Percentiles rank a stretch among this genome's conserved stretches.
Evolutionary conservation across 2,888 invertebrate genomes (phyloP).

Genomic region (Ischnus inquisitorius): DNA sequence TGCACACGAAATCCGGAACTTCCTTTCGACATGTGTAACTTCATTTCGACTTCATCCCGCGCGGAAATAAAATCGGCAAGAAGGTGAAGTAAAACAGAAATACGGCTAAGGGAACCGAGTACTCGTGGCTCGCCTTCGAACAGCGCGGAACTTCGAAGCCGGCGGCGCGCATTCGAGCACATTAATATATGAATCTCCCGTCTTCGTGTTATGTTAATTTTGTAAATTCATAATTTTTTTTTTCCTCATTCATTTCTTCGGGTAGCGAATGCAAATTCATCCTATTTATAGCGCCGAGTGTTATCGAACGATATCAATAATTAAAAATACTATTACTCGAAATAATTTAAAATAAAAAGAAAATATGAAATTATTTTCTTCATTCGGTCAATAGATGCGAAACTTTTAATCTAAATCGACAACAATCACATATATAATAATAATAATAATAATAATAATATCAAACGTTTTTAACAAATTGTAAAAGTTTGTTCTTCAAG

Average conservation of each 20-base stretch:
- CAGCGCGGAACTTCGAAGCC: background rate
- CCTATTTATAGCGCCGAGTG: background rate
- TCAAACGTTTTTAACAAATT: too few species aligned
- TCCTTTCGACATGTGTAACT: background rate
- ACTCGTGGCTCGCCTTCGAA: background rate
- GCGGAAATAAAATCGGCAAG: background rate
- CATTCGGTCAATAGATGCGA: too few species aligned
- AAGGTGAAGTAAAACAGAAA: background rate
- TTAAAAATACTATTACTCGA: too few species aligned
- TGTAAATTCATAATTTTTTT: background rate
- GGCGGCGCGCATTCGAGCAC: background rate
- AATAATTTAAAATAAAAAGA: background rate
- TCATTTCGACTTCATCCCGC: background rate
- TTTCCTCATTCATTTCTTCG: background rate
- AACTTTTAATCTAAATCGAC: too few species aligned
- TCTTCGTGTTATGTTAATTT: constrained; percentile 5
- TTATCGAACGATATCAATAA: background rate
- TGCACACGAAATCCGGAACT: background rate
- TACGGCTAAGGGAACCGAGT: background rate
- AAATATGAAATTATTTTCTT: background rate
- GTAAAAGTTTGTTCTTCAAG: too few species aligned
- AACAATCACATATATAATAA: too few species aligned
- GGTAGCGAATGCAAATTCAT: background rate
- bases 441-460: background rate
- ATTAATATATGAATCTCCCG: constrained; percentile 1